These are phyloP conservation scores for Neogale vison DNA, from an alignment of 2,113 vertebrate species.

Conservation along the genomic window DNA sequence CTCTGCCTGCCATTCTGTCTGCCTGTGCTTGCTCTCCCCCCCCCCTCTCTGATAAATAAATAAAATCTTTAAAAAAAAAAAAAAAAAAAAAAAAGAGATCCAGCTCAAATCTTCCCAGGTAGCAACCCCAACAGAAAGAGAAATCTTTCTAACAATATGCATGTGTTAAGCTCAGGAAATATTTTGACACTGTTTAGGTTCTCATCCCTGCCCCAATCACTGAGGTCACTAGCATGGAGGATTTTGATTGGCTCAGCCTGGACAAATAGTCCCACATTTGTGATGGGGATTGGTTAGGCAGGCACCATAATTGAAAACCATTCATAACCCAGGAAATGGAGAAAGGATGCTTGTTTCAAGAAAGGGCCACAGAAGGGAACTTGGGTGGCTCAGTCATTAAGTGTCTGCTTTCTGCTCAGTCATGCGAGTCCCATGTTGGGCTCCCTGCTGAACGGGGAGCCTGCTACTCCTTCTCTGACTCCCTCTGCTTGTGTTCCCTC, in stretches of 20 bases:
- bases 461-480: too few relatives aligned
- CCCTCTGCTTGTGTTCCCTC: too few relatives aligned
- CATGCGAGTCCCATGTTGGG: too few relatives aligned
- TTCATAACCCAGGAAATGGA: neutral
- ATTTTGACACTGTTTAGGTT: neutral
- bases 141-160: neutral
- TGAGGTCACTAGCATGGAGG: neutral
- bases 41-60: too few relatives aligned
- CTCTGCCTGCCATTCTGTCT: too few relatives aligned
- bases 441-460: too few relatives aligned
- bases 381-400: too few relatives aligned
- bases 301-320: neutral
- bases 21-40: too few relatives aligned
- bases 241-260: neutral
- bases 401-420: too few relatives aligned
- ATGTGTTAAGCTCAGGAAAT: neutral
- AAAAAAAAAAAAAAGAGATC: too few relatives aligned
- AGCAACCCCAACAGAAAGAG: neutral
- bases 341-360: neutral
- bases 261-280: neutral
- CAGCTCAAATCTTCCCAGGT: neutral
- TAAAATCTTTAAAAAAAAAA: too few relatives aligned
- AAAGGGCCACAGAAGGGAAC: neutral
- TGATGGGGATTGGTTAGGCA: neutral
- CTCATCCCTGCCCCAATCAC: neutral